Conservation (phyloP, 2,888 invertebrate species). For the Choreutis nemorana region DNA sequence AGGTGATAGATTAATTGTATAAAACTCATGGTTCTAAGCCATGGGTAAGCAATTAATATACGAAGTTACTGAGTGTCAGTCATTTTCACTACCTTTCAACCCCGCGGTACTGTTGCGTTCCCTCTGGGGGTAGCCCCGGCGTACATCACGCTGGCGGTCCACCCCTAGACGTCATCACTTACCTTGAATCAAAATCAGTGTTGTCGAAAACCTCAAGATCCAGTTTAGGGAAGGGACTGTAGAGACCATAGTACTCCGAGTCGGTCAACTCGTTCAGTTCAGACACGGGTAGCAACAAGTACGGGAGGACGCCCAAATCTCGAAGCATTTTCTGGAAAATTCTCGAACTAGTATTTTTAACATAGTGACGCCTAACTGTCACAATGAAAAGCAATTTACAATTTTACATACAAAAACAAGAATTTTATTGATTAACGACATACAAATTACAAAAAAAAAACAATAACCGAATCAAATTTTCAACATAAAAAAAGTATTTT, state of each 20-base stretch:
- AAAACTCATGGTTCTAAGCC: too few species aligned
- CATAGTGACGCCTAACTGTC: neutral
- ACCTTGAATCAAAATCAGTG: conserved; percentile 55
- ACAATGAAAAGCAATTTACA: neutral
- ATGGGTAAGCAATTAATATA: too few species aligned
- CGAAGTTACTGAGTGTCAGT: too few species aligned
- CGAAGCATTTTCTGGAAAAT: conserved; percentile 42
- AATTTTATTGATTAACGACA: neutral
- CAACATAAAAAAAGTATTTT: too few species aligned
- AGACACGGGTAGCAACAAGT: conserved; percentile 32
- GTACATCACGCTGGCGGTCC: neutral
- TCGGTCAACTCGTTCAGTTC: conserved; percentile 34
- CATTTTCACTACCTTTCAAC: too few species aligned
- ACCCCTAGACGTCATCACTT: conserved; percentile 11
- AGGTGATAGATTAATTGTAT: too few species aligned
- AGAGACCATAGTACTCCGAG: conserved; percentile 35
- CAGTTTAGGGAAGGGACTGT: conserved; percentile 42
- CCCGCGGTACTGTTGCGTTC: too few species aligned
- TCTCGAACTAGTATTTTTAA: neutral
- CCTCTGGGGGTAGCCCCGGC: neutral
- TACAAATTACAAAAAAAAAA: too few species aligned
- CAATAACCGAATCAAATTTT: too few species aligned
- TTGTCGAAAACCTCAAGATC: conserved; percentile 52
- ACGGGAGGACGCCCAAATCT: conserved; percentile 41
- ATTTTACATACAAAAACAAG: neutral